Conservation (phyloP, 2,113 vertebrate genomes). For the Oreochromis niloticus region DNA sequence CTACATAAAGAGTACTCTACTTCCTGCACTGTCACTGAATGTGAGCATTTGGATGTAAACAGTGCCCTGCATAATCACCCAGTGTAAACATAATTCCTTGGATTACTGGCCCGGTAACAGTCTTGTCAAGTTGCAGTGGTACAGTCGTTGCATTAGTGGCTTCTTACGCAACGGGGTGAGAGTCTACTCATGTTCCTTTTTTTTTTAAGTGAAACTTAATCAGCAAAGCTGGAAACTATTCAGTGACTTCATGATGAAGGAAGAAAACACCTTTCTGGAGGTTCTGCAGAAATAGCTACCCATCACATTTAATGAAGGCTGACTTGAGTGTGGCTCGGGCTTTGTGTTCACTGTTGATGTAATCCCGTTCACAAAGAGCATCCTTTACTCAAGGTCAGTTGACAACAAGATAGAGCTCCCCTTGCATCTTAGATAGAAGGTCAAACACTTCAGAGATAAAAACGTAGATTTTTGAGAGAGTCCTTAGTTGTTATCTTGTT, state of each 20-base stretch:
- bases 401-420: background rate
- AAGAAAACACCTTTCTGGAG: background rate
- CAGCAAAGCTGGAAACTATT: background rate
- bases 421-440: background rate
- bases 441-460: constrained; percentile 4
- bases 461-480: background rate
- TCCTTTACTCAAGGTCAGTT: constrained; percentile 1
- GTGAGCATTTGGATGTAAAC: background rate
- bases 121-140: background rate
- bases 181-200: background rate
- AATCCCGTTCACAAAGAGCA: background rate
- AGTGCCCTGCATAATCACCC: background rate
- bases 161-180: background rate
- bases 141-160: background rate
- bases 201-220: background rate
- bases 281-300: background rate
- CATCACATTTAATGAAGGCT: background rate
- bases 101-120: background rate
- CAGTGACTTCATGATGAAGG: background rate
- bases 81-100: background rate
- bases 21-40: background rate
- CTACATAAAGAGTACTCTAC: background rate
- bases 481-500: background rate
- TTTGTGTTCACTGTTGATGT: background rate
- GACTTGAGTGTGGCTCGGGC: background rate